These are phyloP conservation scores for Drosophila multiciliata DNA, from an alignment of 2,888 invertebrate species.

Conservation along the genomic window DNA sequence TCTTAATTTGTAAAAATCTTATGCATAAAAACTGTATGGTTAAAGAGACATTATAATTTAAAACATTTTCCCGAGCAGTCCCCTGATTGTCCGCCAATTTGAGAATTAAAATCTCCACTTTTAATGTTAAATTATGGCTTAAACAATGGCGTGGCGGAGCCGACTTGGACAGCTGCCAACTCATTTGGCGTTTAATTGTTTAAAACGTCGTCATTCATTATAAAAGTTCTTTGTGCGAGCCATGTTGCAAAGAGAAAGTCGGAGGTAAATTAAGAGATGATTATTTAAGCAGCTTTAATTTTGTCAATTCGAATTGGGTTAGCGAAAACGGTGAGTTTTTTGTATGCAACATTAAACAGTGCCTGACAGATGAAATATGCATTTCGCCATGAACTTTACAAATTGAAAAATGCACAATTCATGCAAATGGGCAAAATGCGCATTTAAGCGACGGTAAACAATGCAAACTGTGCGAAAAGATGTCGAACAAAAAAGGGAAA, in stretches of 20 bases:
- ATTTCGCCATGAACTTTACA: constrained; percentile 30
- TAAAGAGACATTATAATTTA: background rate
- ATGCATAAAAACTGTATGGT: background rate
- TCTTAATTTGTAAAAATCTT: background rate
- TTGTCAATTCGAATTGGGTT: constrained; percentile 26
- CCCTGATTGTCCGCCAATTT: background rate
- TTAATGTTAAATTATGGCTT: constrained; percentile 16
- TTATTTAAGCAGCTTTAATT: constrained; percentile 57
- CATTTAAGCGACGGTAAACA: constrained; percentile 9
- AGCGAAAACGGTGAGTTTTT: constrained; percentile 9
- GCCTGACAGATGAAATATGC: constrained; percentile 40
- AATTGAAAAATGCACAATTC: constrained; percentile 39
- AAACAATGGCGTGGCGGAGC: constrained; percentile 6
- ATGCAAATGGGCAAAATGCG: constrained; percentile 23
- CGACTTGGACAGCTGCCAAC: constrained; percentile 37
- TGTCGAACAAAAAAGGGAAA: background rate
- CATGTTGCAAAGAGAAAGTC: background rate
- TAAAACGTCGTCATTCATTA: constrained; percentile 43
- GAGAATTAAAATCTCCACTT: background rate
- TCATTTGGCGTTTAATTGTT: constrained; percentile 48
- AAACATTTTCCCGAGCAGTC: background rate
- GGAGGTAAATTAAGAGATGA: constrained; percentile 12
- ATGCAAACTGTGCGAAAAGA: constrained; percentile 1
- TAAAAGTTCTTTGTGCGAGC: constrained; percentile 26
- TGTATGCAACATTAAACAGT: constrained; percentile 23